Percentiles rank a stretch among this genome's conserved stretches.
Conservation (phyloP, 2,888 invertebrate genomes). For the Lasioglossum figueresi region DNA sequence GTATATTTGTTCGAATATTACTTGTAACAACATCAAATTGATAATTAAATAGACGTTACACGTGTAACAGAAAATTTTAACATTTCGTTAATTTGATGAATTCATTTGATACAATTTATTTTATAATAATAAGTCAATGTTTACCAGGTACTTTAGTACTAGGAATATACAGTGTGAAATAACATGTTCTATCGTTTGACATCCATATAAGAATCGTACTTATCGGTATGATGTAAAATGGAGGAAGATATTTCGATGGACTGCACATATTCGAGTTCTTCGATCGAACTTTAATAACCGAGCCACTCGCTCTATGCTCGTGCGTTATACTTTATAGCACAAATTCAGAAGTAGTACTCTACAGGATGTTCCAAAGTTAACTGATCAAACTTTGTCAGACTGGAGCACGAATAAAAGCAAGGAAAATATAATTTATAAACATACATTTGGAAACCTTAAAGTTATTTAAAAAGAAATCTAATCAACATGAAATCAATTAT, state of each 20-base stretch:
- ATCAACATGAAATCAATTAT: not conserved
- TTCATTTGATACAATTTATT: not conserved
- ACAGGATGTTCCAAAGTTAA: not conserved
- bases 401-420: not conserved
- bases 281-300: not conserved
- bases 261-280: not conserved
- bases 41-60: not conserved
- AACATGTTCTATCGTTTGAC: too few relatives aligned
- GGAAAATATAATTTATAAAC: not conserved
- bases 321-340: conserved; percentile 7
- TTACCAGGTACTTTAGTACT: too few relatives aligned
- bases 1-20: not conserved
- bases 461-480: not conserved
- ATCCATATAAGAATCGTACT: not conserved
- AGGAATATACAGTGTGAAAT: too few relatives aligned
- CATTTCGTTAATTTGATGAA: not conserved
- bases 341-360: not conserved
- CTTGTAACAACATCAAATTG: not conserved
- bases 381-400: not conserved
- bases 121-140: too few relatives aligned
- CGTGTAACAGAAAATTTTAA: not conserved
- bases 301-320: not conserved
- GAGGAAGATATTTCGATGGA: not conserved
- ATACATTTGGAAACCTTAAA: not conserved
- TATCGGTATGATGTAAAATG: not conserved